Conservation (phyloP, 2,797 vertebrate genomes). For the Enteromius argenteus region DNA sequence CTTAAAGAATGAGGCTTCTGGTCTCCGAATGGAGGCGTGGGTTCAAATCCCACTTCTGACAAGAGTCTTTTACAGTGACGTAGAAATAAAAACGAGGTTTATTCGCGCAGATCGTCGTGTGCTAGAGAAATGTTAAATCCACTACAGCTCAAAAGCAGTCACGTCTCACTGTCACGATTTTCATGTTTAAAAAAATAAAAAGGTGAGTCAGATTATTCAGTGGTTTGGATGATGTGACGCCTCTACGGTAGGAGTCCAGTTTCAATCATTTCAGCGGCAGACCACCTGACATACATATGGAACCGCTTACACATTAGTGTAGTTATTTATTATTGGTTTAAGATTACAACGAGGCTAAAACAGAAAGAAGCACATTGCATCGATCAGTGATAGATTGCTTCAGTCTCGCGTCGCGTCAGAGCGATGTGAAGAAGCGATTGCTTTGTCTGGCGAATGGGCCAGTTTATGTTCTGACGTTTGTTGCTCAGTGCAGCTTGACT, state of each 20-base stretch:
- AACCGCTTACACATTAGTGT: background rate
- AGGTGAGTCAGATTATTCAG: background rate
- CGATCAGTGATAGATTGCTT: slow-evolving; percentile 29
- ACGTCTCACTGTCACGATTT: background rate
- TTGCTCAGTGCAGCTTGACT: background rate
- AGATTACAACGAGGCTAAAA: background rate
- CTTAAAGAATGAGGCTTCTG: slow-evolving; percentile 52
- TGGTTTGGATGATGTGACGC: background rate
- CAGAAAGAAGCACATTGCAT: background rate
- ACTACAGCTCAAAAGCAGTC: background rate
- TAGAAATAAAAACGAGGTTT: background rate
- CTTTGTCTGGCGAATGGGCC: slow-evolving; percentile 36
- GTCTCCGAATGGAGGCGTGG: slow-evolving; percentile 68
- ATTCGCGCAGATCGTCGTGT: background rate
- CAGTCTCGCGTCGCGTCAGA: slow-evolving; percentile 5
- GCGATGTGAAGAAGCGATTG: slow-evolving; percentile 30
- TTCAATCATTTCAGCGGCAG: background rate
- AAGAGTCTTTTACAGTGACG: background rate
- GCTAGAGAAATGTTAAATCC: background rate
- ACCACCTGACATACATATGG: background rate
- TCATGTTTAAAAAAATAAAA: background rate
- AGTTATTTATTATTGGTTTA: background rate
- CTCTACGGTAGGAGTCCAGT: too few relatives aligned
- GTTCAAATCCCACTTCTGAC: slow-evolving; percentile 68
- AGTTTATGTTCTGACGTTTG: background rate